These are phyloP conservation scores for Coptodon bakossiorum DNA, from an alignment of 2,113 vertebrate species.

Conservation along the genomic window DNA sequence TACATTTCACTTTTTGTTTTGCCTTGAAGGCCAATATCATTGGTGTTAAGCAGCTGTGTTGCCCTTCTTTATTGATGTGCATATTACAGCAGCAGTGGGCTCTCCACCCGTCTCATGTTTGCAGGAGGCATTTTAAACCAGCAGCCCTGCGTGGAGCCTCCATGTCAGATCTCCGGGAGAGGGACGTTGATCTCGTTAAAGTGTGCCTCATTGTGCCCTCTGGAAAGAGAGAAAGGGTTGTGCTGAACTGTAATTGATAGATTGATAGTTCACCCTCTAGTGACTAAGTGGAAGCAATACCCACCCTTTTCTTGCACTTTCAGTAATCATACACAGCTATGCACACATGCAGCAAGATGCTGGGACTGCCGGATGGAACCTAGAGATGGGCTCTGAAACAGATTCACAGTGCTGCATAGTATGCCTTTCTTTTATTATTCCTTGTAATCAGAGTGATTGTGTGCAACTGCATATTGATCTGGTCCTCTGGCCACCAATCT, in stretches of 20 bases:
- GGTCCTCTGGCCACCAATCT: constrained; percentile 19
- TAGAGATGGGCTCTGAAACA: neutral
- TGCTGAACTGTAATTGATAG: constrained; percentile 40
- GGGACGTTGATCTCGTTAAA: constrained; percentile 7
- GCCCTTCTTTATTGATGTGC: constrained; percentile 18
- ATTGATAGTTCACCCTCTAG: constrained; percentile 22
- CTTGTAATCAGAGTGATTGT: constrained; percentile 1
- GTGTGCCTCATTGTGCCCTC: neutral
- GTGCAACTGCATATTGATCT: constrained; percentile 17
- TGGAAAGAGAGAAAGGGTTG: neutral
- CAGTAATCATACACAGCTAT: neutral
- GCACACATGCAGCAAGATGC: neutral
- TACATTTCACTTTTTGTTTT: constrained; percentile 25
- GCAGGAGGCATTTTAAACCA: neutral
- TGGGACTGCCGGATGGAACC: neutral
- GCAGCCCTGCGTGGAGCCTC: neutral
- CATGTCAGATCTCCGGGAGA: neutral
- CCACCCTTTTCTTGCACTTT: neutral
- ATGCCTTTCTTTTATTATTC: neutral
- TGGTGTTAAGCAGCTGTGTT: constrained; percentile 27
- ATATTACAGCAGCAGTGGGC: neutral
- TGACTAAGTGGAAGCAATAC: neutral
- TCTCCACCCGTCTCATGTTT: neutral
- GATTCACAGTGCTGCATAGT: neutral
- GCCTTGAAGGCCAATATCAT: constrained; percentile 18